phyloP scores from a whole-genome alignment of 2,113 vertebrate species.

The Heterocephalus glaber region DNA sequence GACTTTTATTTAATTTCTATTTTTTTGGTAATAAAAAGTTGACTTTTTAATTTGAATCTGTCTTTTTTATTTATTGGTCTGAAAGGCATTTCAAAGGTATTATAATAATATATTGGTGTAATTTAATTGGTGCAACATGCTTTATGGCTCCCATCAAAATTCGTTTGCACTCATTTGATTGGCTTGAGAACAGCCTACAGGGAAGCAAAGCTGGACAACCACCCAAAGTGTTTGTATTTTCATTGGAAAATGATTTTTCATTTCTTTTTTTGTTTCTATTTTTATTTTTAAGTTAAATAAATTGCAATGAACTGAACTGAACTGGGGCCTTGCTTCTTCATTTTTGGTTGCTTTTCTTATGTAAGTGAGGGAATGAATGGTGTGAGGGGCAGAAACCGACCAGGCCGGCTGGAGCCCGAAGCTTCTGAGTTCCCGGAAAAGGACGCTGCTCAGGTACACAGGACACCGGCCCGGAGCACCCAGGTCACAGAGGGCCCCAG shows the following conservation, averaged over 20 bases:
- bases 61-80: constrained; percentile 98
- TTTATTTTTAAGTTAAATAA: constrained; percentile 87
- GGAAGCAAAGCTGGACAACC: constrained; percentile 85
- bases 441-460: not conserved
- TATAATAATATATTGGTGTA: constrained; percentile 93
- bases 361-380: not conserved
- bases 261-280: constrained; percentile 67
- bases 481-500: rapidly evolving
- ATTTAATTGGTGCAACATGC: constrained; percentile 90
- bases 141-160: constrained; percentile 87
- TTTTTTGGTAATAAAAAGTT: constrained; percentile 89
- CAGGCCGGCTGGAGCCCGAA: not conserved
- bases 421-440: not conserved
- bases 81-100: constrained; percentile 95
- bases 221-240: constrained; percentile 89
- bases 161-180: constrained; percentile 83
- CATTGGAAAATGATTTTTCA: constrained; percentile 86
- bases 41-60: constrained; percentile 93
- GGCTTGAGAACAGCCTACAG: constrained; percentile 83
- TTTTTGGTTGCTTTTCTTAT: constrained; percentile 52
- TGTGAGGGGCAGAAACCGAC: not conserved
- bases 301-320: constrained; percentile 81
- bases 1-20: constrained; percentile 92
- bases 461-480: not conserved
- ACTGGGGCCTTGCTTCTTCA: constrained; percentile 70